Evolutionary conservation across 2,113 vertebrate species (phyloP), one percentile per base, ranked within the genome.

Genomic region (Callocephalon fimbriatum): DNA sequence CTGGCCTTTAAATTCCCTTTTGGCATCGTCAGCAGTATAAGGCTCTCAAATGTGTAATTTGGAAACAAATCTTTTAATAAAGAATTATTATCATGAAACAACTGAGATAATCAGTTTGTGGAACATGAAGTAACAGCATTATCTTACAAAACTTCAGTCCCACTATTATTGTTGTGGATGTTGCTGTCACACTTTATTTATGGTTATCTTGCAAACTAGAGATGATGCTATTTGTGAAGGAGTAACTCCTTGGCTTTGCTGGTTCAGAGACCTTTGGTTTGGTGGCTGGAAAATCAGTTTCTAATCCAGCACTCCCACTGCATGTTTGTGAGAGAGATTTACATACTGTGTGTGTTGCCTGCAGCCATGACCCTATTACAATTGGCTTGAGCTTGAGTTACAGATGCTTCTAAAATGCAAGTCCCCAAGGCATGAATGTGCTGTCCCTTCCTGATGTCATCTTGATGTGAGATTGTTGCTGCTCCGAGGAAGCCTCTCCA

Each of bases 251-350:
- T 23, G 37, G 47, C 68, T 86, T 84, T 78, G 59, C 71, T 92
- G 73, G 27, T 84, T 75, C 38, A 72, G 51, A 85, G 44, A 27
- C 25, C 70, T 92, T 85, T 92, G 54, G 32, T 66, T 66, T 92
- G 51, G 50, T 76, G 63, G 42, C 67, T 88, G 82, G 45, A 74
- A 93, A 90, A 86, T 38, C 75, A 40, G 22, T 11, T 66, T 85
- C 45, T 89, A 84, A 88, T 91, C 76, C 68, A 65, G 37, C 61
- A 31, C 48, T 74, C 18, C 37, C 42, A 15, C 13, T 26, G 25
- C 45, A 7, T 79, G n/a, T 95, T 84, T 96, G 90, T 67, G 38
- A 56, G 54, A 86, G 59, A 83, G 88, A 94, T 95, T 96, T 94
- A 51, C 68, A 68, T 84, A 42, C 73, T 0, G 0, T 16, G 58